Evolutionary conservation across 2,113 vertebrate genomes (phyloP).

Genomic region (Nyctereutes procyonoides): DNA sequence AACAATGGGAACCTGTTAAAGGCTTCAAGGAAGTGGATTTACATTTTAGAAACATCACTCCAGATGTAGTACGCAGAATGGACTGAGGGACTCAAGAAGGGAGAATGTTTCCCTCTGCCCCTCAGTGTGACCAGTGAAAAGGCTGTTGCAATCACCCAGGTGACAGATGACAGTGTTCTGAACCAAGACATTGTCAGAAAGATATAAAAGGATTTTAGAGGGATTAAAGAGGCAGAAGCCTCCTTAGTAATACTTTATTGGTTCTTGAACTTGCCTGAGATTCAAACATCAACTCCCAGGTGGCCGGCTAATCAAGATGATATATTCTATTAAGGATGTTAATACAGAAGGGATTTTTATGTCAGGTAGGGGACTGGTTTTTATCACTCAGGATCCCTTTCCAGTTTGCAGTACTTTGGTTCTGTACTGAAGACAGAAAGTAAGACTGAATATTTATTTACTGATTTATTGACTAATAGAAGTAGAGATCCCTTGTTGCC

Average conservation of each 20-base stretch:
- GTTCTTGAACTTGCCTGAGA: not conserved
- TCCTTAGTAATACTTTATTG: not conserved
- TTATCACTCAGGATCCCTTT: not conserved
- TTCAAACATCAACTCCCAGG: not conserved
- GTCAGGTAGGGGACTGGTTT: not conserved
- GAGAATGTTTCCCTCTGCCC: not conserved
- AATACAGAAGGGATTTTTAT: not conserved
- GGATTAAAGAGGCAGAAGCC: not conserved
- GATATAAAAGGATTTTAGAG: not conserved
- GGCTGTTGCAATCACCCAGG: not conserved
- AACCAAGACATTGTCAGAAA: not conserved
- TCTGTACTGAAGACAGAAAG: not conserved
- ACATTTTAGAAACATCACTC: not conserved
- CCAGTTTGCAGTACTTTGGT: not conserved
- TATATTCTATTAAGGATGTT: not conserved
- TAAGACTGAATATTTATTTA: conserved; percentile 23
- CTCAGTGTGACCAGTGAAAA: not conserved
- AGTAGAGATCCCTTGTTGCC: not conserved
- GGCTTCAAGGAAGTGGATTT: not conserved
- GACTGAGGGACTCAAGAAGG: not conserved
- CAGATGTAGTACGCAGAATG: not conserved
- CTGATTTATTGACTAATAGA: not conserved
- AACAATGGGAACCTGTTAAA: not conserved
- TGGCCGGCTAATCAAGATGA: not conserved
- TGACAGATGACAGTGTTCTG: not conserved